Evolutionary conservation across 2,113 vertebrate species (phyloP), one percentile per base, ranked within the genome.

Genomic region (Alaudala cheleensis): DNA sequence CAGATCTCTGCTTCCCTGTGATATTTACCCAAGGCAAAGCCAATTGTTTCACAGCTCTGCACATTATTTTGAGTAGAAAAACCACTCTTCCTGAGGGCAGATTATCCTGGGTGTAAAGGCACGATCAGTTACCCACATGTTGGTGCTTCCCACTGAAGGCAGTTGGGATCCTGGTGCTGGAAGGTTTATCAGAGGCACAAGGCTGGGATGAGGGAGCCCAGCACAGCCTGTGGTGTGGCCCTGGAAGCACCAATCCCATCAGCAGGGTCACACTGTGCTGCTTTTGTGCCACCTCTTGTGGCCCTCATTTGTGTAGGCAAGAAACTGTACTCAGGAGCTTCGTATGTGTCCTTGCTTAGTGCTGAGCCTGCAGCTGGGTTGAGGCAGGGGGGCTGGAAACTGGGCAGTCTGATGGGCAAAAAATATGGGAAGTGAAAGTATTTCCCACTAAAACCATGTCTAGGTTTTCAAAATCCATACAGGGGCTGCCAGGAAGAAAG

Each of bases 21-120:
- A 9, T 86, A 96, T 97, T 96, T 96, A 57, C 88, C 51, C 57
- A 83, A 10, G 3, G 18, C 72, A 51, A 81, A 92, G 44, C 23
- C 49, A 34, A 65, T 23, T 22, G 62, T 58, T 89, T 61, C n/a
- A 2, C 57, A 76, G 84, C 26, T 81, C 87, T 80, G 51, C 62
- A 73, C 0, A 0, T 80, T 57, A 51, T 77, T 88, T 66, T 28
- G 50, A 57, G 64, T 0, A 3, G 57, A 70, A 86, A 73, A 90
- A 29, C 8, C 1, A 0, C 33, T 51, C 40, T 64, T 19, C 47
- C 24, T 2, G 0, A 1, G 2, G 71, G 28, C 1, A 8, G 29
- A 31, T 73, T 62, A 37, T 44, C 39, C 57, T 9, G 9, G 1
- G 2, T 26, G n/a, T 12, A 33, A 80, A 82, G 15, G 26, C 21